Evolutionary conservation across 2,888 invertebrate species (phyloP).

Genomic region (Mongoloraphidia duomilia): DNA sequence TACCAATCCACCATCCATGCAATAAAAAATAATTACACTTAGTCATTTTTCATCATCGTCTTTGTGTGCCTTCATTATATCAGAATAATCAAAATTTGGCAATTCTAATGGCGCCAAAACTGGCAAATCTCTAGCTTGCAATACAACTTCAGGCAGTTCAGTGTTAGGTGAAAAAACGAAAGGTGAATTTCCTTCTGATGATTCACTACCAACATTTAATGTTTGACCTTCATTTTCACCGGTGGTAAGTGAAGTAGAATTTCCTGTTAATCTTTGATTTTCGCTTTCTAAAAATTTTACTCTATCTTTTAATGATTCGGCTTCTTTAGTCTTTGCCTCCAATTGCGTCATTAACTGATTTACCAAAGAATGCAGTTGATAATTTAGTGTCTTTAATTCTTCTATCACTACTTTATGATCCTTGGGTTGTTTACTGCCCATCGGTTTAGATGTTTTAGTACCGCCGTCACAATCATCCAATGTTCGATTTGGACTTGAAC

Average conservation of each 20-base stretch:
- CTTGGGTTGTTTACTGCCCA: conserved; percentile 42
- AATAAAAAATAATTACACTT: too few species aligned
- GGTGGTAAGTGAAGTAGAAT: background rate
- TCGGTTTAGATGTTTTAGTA: conserved; percentile 11
- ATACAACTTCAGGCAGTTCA: conserved; percentile 27
- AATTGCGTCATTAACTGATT: conserved; percentile 46
- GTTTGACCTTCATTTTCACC: conserved; percentile 20
- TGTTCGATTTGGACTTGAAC: conserved; percentile 7
- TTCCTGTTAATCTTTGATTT: conserved; percentile 21
- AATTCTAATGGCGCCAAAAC: conserved; percentile 44
- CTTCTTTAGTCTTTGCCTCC: conserved; percentile 50
- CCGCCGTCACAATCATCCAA: conserved; percentile 17
- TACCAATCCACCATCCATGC: too few species aligned
- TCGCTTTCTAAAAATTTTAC: conserved; percentile 41
- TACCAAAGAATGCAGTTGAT: conserved; percentile 41
- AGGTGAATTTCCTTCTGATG: conserved; percentile 28
- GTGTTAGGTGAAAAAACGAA: conserved; percentile 30
- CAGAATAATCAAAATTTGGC: conserved; percentile 40
- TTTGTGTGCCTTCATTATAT: conserved; percentile 9
- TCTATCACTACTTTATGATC: conserved; percentile 47
- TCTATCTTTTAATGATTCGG: conserved; percentile 39
- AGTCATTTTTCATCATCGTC: too few species aligned
- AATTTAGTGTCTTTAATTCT: conserved; percentile 49
- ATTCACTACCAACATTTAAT: conserved; percentile 27
- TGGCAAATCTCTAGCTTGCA: conserved; percentile 27